Evolutionary conservation across 1,140 invertebrate species (phyloP).

Genomic region (Hylaeus volcanicus): DNA sequence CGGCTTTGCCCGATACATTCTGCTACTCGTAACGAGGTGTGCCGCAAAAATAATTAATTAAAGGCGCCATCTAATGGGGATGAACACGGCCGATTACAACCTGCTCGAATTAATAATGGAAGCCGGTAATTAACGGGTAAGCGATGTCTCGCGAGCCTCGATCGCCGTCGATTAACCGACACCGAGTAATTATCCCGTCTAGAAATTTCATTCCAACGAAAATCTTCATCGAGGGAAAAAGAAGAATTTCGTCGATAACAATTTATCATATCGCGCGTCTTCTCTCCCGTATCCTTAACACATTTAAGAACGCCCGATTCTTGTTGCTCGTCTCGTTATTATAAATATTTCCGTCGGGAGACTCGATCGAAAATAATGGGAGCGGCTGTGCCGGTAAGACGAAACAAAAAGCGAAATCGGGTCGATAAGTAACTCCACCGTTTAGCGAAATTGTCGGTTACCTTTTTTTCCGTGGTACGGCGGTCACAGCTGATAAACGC

Average conservation of each 20-base stretch:
- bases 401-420: constrained; percentile 17
- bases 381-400: constrained; percentile 17
- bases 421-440: constrained; percentile 39
- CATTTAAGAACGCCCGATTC: constrained; percentile 13
- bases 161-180: constrained; percentile 73
- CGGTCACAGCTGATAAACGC: constrained; percentile 29
- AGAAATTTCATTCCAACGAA: constrained; percentile 63
- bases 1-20: not conserved
- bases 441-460: constrained; percentile 21
- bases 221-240: constrained; percentile 51
- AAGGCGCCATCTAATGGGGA: constrained; percentile 68
- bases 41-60: constrained; percentile 74
- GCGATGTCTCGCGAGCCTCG: constrained; percentile 61
- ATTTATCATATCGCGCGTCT: not conserved
- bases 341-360: constrained; percentile 30
- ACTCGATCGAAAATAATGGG: constrained; percentile 44
- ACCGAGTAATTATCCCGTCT: constrained; percentile 71
- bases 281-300: not conserved
- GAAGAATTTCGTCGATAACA: not conserved
- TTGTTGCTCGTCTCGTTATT: constrained; percentile 7
- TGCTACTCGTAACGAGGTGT: constrained; percentile 15
- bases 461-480: too few relatives aligned
- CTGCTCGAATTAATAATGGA: constrained; percentile 75
- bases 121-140: constrained; percentile 75
- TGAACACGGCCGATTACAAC: constrained; percentile 67